These are phyloP conservation scores for Indicator maculatus DNA, from an alignment of 2,113 vertebrate genomes.

Conservation along the genomic window DNA sequence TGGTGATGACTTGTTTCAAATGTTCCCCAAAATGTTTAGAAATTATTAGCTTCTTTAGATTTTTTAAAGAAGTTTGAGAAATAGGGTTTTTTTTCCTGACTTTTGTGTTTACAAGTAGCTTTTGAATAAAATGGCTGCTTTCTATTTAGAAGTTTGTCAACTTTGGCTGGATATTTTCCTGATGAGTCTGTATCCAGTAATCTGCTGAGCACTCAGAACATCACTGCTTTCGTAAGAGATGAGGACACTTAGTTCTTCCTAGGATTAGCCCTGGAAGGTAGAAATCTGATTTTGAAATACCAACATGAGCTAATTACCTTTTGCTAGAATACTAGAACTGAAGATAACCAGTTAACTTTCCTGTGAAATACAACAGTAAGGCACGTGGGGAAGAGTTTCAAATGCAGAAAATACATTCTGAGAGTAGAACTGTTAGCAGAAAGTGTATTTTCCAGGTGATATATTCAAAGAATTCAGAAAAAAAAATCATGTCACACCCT, in stretches of 20 bases:
- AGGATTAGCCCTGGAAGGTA: not conserved
- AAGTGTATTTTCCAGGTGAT: not conserved
- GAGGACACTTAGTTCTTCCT: not conserved
- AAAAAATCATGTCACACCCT: not conserved
- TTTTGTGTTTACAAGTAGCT: not conserved
- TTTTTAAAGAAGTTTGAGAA: not conserved
- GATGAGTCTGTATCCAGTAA: not conserved
- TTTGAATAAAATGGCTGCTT: not conserved
- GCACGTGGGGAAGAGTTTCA: not conserved
- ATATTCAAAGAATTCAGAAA: not conserved
- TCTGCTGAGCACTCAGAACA: not conserved
- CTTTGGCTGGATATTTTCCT: not conserved
- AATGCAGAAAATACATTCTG: not conserved
- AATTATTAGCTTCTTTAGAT: not conserved
- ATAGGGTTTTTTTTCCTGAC: not conserved
- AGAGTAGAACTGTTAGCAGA: not conserved
- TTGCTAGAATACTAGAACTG: not conserved
- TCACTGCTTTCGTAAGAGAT: not conserved
- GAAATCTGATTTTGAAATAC: constrained; percentile 22
- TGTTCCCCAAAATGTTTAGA: not conserved
- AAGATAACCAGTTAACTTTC: not conserved
- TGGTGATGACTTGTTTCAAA: not conserved
- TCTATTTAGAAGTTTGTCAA: not conserved
- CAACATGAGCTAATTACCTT: not conserved
- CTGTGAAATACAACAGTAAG: not conserved